These are phyloP conservation scores for Parnassius smintheus DNA, from an alignment of 2,888 invertebrate genomes.

Conservation along the genomic window DNA sequence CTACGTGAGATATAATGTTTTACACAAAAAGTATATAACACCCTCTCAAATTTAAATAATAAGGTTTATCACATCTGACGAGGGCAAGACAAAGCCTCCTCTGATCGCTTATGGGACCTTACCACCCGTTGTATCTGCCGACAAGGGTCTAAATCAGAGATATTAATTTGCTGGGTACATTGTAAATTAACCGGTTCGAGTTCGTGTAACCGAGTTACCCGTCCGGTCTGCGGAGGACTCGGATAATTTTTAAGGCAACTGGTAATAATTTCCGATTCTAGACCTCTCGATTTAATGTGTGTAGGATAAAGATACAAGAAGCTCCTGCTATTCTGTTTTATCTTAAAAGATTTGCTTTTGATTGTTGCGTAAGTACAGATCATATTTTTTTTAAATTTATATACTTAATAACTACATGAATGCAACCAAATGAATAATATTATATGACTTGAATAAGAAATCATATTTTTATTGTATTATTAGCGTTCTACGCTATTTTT, in stretches of 20 bases:
- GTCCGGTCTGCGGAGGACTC: slow-evolving; percentile 42
- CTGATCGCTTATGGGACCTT: neutral
- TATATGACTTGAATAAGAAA: no score
- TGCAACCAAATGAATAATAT: no score
- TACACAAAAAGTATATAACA: no score
- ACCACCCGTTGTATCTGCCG: slow-evolving; percentile 48
- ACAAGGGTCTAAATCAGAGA: slow-evolving; percentile 79
- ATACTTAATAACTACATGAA: no score
- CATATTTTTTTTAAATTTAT: no score
- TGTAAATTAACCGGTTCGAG: slow-evolving; percentile 74
- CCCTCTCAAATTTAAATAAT: neutral
- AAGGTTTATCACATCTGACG: slow-evolving; percentile 10
- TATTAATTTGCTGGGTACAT: slow-evolving; percentile 76
- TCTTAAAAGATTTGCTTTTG: no score
- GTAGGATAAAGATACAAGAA: neutral
- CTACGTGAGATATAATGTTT: no score
- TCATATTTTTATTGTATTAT: no score
- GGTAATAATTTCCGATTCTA: slow-evolving; percentile 59
- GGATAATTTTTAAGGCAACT: slow-evolving; percentile 68
- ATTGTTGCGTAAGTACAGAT: no score
- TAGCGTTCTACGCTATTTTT: no score
- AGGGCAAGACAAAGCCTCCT: slow-evolving; percentile 5
- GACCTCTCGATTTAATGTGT: slow-evolving; percentile 13
- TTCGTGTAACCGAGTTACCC: slow-evolving; percentile 67
- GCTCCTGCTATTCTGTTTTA: neutral